Evolutionary conservation across 1,140 invertebrate species (phyloP).

Genomic region (Procambarus clarkii): DNA sequence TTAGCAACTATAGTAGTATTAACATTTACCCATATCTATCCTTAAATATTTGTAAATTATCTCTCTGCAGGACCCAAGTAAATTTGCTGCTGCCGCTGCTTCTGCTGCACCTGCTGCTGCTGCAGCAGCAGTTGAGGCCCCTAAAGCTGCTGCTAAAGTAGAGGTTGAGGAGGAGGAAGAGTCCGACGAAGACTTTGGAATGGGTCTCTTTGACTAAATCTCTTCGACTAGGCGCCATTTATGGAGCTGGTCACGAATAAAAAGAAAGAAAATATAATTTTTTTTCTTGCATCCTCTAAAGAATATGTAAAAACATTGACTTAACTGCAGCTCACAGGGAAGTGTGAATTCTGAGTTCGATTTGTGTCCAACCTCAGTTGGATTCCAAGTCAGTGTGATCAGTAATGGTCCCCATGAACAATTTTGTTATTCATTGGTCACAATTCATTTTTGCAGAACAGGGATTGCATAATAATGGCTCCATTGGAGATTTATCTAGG

Average conservation of each 20-base stretch:
- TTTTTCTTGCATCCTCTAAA: not conserved
- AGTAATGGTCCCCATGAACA: too few species aligned
- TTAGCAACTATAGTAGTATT: too few species aligned
- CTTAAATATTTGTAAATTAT: conserved; percentile 27
- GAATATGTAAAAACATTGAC: too few species aligned
- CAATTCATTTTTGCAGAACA: too few species aligned
- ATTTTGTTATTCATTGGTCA: too few species aligned
- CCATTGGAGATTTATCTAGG: too few species aligned
- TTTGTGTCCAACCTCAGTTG: too few species aligned
- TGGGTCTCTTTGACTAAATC: conserved; percentile 90
- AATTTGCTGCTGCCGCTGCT: conserved; percentile 84
- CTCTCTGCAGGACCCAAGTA: conserved; percentile 88
- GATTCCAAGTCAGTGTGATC: too few species aligned
- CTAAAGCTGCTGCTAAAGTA: conserved; percentile 88
- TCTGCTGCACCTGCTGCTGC: conserved; percentile 79
- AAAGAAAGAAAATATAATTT: not conserved
- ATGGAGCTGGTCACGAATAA: conserved; percentile 31
- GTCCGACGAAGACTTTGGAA: conserved; percentile 97
- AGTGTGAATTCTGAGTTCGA: too few species aligned
- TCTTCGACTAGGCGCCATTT: conserved; percentile 86
- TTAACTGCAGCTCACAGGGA: too few species aligned
- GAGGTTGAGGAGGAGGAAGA: conserved; percentile 81
- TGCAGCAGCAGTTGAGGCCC: conserved; percentile 80
- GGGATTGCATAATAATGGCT: too few species aligned
- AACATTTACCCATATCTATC: not conserved